phyloP scores from a whole-genome alignment of 2,113 vertebrate species.

The Nyctibius bracteatus region DNA sequence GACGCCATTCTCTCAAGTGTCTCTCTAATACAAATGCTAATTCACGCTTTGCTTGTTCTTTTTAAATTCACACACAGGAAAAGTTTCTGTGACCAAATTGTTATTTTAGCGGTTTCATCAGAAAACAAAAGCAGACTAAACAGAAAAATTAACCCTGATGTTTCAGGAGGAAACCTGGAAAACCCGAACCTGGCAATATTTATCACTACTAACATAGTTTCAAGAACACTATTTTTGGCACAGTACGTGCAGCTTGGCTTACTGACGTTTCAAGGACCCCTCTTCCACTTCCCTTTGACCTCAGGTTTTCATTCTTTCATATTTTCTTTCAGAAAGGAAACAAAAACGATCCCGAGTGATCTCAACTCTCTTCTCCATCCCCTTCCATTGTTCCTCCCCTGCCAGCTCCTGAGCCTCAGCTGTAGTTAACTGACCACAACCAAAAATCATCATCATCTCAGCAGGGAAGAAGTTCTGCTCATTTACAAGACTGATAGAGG shows the following conservation, averaged over 20 bases:
- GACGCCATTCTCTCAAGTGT: not conserved
- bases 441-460: not conserved
- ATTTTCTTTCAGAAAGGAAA: not conserved
- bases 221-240: not conserved
- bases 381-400: not conserved
- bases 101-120: not conserved
- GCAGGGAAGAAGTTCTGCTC: not conserved
- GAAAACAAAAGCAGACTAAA: not conserved
- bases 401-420: not conserved
- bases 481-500: not conserved
- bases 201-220: not conserved
- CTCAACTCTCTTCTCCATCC: not conserved
- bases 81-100: not conserved
- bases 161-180: not conserved
- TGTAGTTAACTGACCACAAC: not conserved
- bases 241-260: not conserved
- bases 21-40: not conserved
- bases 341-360: accelerated
- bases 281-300: not conserved
- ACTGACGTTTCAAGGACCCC: not conserved
- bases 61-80: not conserved
- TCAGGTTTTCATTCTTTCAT: not conserved
- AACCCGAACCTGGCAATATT: not conserved
- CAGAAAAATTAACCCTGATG: not conserved
- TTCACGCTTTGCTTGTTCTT: not conserved